phyloP scores from a whole-genome alignment of 2,888 invertebrate genomes.

The Tetragonisca angustula region DNA sequence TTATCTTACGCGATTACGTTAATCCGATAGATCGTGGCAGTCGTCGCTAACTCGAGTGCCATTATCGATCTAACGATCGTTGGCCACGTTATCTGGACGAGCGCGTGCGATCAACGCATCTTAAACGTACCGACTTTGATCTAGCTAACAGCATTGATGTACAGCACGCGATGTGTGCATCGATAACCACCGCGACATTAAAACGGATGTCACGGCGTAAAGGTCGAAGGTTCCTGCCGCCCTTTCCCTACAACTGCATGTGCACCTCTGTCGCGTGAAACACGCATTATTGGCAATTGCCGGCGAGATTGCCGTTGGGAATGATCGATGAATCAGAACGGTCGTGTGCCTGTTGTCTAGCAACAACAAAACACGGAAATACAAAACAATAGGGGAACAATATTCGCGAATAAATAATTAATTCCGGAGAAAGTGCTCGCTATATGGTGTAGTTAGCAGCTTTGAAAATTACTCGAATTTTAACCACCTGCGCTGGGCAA shows the following conservation, averaged over 20 bases:
- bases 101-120: conserved; percentile 12
- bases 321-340: not conserved
- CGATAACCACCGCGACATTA: not conserved
- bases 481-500: too few relatives aligned
- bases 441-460: too few relatives aligned
- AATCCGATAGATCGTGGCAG: not conserved
- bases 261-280: not conserved
- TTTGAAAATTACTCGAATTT: not conserved
- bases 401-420: not conserved
- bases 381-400: not conserved
- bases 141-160: not conserved
- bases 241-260: not conserved
- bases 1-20: not conserved
- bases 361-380: not conserved
- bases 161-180: not conserved
- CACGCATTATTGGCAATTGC: not conserved
- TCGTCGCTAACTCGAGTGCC: not conserved
- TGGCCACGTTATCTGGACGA: not conserved
- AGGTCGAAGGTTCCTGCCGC: conserved; percentile 2
- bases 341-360: not conserved
- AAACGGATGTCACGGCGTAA: not conserved
- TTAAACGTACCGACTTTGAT: not conserved
- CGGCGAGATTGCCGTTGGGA: not conserved
- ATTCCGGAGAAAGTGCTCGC: not conserved
- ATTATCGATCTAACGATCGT: not conserved